Percentiles rank a stretch among this genome's conserved stretches.
These are phyloP conservation scores for Bombus pascuorum DNA, from an alignment of 1,140 invertebrate genomes.

Conservation along the genomic window DNA sequence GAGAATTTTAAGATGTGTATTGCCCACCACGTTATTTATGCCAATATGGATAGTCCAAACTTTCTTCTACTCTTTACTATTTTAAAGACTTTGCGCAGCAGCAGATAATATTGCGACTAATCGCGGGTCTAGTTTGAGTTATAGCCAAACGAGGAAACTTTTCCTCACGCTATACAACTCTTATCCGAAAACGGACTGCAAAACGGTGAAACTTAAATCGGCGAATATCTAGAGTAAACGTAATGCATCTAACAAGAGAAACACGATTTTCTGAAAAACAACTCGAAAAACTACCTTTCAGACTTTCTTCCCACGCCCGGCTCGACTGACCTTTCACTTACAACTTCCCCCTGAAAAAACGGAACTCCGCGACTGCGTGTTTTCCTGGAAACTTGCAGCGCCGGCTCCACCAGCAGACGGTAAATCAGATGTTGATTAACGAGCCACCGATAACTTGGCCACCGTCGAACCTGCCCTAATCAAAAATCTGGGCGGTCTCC, in stretches of 20 bases:
- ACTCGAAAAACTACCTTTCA: neutral
- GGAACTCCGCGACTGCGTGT: slow-evolving; percentile 4
- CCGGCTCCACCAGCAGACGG: slow-evolving; percentile 17
- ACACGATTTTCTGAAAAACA: neutral
- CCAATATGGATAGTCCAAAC: neutral
- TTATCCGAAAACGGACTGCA: neutral
- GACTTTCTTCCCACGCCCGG: neutral
- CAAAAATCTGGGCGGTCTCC: slow-evolving; percentile 57
- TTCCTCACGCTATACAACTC: neutral
- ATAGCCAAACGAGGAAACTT: slow-evolving; percentile 14
- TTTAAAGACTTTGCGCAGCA: neutral
- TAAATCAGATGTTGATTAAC: slow-evolving; percentile 66
- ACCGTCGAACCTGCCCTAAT: slow-evolving; percentile 29
- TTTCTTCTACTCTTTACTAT: neutral
- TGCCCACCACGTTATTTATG: neutral
- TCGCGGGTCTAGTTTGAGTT: neutral
- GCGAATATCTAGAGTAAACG: neutral
- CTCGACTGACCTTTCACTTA: neutral
- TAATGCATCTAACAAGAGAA: neutral
- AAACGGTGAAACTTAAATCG: neutral
- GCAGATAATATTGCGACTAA: neutral
- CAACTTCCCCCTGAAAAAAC: neutral
- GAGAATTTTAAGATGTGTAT: neutral
- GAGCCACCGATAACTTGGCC: slow-evolving; percentile 43
- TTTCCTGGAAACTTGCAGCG: slow-evolving; percentile 44